phyloP scores from a whole-genome alignment of 2,113 vertebrate species.

The Periophthalmus modestus region DNA sequence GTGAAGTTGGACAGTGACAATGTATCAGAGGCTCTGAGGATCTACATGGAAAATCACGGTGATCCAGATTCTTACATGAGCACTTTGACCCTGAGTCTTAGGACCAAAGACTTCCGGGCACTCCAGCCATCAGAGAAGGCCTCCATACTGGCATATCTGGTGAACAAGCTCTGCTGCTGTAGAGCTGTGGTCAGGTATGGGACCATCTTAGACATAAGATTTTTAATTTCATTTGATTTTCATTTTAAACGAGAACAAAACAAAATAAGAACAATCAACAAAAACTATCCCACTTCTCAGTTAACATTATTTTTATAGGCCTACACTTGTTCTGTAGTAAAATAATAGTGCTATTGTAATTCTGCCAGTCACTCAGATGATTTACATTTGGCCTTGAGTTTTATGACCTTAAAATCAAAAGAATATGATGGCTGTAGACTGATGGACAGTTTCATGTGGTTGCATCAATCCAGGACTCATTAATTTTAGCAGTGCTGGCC shows the following conservation, averaged over 20 bases:
- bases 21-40: slow-evolving; percentile 93
- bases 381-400: slow-evolving; percentile 41
- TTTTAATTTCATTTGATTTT: background rate
- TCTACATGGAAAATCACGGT: slow-evolving; percentile 90
- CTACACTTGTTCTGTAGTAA: background rate
- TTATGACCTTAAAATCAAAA: slow-evolving; percentile 39
- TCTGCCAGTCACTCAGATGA: background rate
- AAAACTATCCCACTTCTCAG: background rate
- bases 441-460: slow-evolving; percentile 51
- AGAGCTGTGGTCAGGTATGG: slow-evolving; percentile 89
- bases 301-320: background rate
- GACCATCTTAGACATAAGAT: slow-evolving; percentile 16
- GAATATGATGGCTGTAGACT: slow-evolving; percentile 29
- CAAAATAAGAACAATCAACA: background rate
- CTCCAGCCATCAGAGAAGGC: slow-evolving; percentile 90
- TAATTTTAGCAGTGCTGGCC: slow-evolving; percentile 22
- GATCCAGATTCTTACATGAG: slow-evolving; percentile 77
- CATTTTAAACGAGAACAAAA: background rate
- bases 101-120: slow-evolving; percentile 92
- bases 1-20: slow-evolving; percentile 90
- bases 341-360: background rate
- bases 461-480: slow-evolving; percentile 52
- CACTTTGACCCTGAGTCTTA: slow-evolving; percentile 84
- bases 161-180: slow-evolving; percentile 93
- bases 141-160: slow-evolving; percentile 87